Evolutionary conservation across 2,113 vertebrate genomes (phyloP), one percentile per base, ranked within the genome.

Genomic region (Nansenia antarctica): DNA sequence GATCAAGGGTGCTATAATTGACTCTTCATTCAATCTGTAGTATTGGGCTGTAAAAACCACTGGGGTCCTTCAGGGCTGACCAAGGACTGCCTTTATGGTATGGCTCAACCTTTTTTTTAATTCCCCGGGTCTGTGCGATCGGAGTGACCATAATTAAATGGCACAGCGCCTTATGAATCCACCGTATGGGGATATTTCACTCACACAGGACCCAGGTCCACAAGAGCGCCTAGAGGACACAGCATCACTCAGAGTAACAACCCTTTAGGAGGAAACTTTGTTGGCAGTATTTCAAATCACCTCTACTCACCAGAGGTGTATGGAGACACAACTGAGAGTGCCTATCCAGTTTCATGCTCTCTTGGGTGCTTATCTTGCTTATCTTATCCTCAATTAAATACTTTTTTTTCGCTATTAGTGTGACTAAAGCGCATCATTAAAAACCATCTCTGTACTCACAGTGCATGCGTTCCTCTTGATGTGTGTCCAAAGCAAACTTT

Each of bases 1-100:
- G 42, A 69, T 34, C 22, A 12, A 70, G 59, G 68, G 42, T 42
- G 62, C 57, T 9, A 42, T 42, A 49, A 53, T 70, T 32, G 59
- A 62, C 59, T 70, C 26, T 59, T 62, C 68, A 70, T 70, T 70
- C 53, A 70, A 62, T 12, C 45, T 27, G 47, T 20, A 29, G n/a
- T n/a, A n/a, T n/a, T n/a, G 54, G 68, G 68, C 47, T 52, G 47
- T 70, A 70, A 70, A 70, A 70, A 62, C n/a, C 59, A 61, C 27
- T n/a, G 26, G 24, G 67, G 45, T 62, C 59, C 31, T 70, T 52
- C 68, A 70, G 68, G 45, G 39, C 47, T 29, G 68, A 62, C 31
- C 68, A 62, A 62, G 68, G 68, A 70, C 68, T 70, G 31, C 31
- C 59, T 62, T 62, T 70, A 70, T 54, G 22, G 47, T 62, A 62